Base-by-base conservation (phyloP, 2,888 invertebrate genomes). In the Antheraea yamamai region DNA sequence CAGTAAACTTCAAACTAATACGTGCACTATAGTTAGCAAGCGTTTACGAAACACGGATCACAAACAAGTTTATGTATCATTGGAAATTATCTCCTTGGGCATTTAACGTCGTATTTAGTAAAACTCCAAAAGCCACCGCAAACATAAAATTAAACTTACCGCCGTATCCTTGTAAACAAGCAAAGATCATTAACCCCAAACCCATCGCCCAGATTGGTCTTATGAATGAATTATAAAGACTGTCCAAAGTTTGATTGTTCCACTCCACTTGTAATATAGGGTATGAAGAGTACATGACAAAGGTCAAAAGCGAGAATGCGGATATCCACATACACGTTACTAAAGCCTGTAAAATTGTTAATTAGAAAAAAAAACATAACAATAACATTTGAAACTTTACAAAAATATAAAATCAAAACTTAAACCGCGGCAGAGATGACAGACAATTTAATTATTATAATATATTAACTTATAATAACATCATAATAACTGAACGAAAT, bases 121-220 rank as follows among this genome's bases (percentile, higher is more conserved):
- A 70, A 70, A 58, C 61, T 72, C 35, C 14, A 58, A 58, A 71
- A 64, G 3, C 47, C 30, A 66, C 18, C 20, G 10, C 58, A 61
- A 23, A 66, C 26, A 58, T n/a, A 14, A 51, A 14, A 58, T n/a
- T 4, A 52, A 78, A 18, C 79, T 76, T 83, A 94, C 95, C 94
- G 84, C 91, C 93, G 82, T 90, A 90, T 72, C 92, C 93, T 75
- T 87, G 83, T 4, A 81, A 79, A 73, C 94, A 94, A 4, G 91
- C 89, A 75, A 90, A 88, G n/a, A 93, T 88, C 20, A 95, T 78
- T 87, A 90, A 88, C 1, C 88, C 83, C 64, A 94, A 52, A 20
- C 84, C 88, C 2, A 86, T 55, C 2, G 88, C 87, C 94, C 94
- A 95, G 8, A 82, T 78, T 4, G 90, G 86, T 76, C 93, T 82